Base-by-base conservation (phyloP, 1,140 invertebrate genomes). In the Lepeophtheirus salmonis region DNA sequence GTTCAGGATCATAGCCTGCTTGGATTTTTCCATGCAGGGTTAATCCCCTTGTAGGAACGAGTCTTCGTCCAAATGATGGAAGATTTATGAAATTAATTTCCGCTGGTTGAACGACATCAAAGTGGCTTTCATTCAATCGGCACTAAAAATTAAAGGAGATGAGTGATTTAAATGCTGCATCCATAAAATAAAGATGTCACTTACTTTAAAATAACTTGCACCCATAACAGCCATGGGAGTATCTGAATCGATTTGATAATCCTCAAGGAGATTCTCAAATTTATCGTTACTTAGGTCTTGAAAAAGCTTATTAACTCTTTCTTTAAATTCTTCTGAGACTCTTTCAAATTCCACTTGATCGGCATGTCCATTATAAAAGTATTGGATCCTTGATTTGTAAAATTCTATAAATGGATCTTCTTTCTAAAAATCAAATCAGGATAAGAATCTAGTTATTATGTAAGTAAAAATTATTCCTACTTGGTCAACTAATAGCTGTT, bases 361-460 rank as follows among this genome's bases (percentile, higher is more conserved):
- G 30, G 25, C 26, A 2, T 17, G 26, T 6, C 23, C 55, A 10
- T 41, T 57, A 21, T 57, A 57, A 30, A 57, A 57, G 26, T 57
- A 57, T 16, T 25, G 21, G 10, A 30, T 25, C 25, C 55, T 14
- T 16, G 55, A 21, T n/a, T 41, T 57, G 16, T 57, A 57, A 18
- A 57, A 57, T 17, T 57, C 55, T 12, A 57, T 57, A 14, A 57
- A 26, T 3, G 55, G 55, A 41, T 57, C 55, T 24, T 57, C 55
- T 3, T 57, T 57, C 55, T 57, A 23, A 41, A 57, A n/a, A 41
- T 10, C 6, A 41, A 41, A 41, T n/a, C n/a, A n/a, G n/a, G n/a
- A n/a, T n/a, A n/a, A n/a, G n/a, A n/a, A n/a, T n/a, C n/a, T n/a
- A n/a, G n/a, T n/a, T n/a, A n/a, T n/a, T n/a, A n/a, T n/a, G n/a